Evolutionary conservation across 2,888 invertebrate genomes (phyloP).

Genomic region (Lochmaea crataegi): DNA sequence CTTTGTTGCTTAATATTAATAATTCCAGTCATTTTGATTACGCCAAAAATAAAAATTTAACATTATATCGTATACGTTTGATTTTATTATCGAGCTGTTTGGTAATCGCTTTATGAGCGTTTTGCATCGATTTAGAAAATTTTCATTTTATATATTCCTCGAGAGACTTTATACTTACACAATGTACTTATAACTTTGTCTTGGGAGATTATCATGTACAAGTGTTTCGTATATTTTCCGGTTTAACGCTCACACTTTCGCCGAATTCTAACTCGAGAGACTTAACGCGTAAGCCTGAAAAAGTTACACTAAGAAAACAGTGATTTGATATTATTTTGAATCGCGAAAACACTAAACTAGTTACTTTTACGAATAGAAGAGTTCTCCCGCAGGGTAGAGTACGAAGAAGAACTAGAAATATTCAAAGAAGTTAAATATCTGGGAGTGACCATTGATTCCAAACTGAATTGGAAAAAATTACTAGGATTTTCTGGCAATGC

Average conservation of each 20-base stretch:
- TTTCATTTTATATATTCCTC: not conserved
- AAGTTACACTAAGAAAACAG: not conserved
- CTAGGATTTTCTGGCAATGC: too few relatives aligned
- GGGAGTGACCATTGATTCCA: too few relatives aligned
- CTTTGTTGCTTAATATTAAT: not conserved
- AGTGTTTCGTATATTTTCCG: not conserved
- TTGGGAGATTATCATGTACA: conserved; percentile 1
- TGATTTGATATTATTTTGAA: not conserved
- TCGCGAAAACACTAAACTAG: too few relatives aligned
- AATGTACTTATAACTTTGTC: not conserved
- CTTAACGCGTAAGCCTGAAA: not conserved
- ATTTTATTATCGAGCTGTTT: not conserved
- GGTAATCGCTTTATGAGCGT: not conserved
- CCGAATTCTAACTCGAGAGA: not conserved
- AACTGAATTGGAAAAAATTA: too few relatives aligned
- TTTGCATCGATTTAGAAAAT: not conserved
- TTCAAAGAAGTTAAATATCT: too few relatives aligned
- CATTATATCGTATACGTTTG: not conserved
- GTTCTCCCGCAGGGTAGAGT: too few relatives aligned
- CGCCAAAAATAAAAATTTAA: not conserved
- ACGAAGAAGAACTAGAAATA: too few relatives aligned
- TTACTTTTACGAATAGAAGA: too few relatives aligned
- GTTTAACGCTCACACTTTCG: not conserved
- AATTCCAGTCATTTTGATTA: not conserved
- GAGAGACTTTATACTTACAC: not conserved